Evolutionary conservation across 2,113 vertebrate species (phyloP).

Genomic region (Phoxinus phoxinus): DNA sequence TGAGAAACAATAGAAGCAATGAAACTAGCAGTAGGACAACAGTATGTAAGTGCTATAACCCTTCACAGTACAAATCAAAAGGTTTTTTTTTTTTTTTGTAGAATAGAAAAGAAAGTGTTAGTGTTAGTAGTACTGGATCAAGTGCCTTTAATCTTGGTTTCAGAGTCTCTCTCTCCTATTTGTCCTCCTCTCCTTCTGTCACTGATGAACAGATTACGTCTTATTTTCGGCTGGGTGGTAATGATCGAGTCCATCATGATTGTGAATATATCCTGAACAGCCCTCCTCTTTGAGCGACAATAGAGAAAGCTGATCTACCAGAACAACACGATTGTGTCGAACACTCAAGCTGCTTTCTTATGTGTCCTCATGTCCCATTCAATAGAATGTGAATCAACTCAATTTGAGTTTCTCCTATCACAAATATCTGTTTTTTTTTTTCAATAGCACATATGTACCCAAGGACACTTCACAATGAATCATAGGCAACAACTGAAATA

Average conservation of each 20-base stretch:
- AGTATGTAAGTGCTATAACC: no score
- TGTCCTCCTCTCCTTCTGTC: neutral
- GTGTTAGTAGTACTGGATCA: no score
- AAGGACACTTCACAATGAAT: neutral
- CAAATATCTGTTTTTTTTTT: neutral
- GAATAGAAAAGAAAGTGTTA: no score
- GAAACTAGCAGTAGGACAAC: no score
- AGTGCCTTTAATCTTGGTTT: neutral
- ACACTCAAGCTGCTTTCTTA: neutral
- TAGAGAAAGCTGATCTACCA: neutral
- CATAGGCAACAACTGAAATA: neutral
- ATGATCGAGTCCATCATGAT: neutral
- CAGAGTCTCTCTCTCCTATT: conserved; percentile 5
- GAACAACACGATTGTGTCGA: neutral
- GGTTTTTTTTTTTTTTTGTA: no score
- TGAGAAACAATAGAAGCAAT: no score
- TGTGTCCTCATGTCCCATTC: neutral
- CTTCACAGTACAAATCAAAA: no score
- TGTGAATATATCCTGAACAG: neutral
- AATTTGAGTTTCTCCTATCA: neutral
- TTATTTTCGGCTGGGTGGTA: neutral
- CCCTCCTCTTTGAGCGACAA: neutral
- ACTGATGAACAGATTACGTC: conserved; percentile 1
- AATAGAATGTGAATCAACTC: conserved; percentile 10
- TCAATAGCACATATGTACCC: neutral